Percentiles rank a stretch among this genome's conserved stretches.
These are phyloP conservation scores for Antennarius striatus DNA, from an alignment of 2,113 vertebrate species.

Conservation along the genomic window DNA sequence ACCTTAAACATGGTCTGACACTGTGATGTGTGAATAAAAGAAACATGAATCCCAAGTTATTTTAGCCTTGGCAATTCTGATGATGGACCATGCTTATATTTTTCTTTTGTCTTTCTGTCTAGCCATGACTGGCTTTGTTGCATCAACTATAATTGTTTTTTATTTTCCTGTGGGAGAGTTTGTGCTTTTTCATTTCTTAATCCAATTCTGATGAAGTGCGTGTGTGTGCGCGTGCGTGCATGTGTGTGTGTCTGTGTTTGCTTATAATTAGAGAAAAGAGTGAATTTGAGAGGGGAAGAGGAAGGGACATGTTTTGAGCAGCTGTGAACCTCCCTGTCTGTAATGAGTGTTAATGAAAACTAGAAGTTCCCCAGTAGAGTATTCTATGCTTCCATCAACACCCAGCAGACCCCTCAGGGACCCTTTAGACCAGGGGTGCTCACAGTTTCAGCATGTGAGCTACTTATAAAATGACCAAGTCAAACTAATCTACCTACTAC, in stretches of 20 bases:
- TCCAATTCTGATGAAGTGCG: slow-evolving; percentile 20
- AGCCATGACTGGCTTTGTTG: background rate
- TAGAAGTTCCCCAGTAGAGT: slow-evolving; percentile 7
- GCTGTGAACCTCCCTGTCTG: slow-evolving; percentile 23
- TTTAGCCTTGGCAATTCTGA: too few species aligned
- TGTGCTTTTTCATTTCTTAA: slow-evolving; percentile 18
- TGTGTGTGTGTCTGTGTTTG: background rate
- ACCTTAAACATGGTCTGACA: too few species aligned
- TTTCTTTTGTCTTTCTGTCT: background rate
- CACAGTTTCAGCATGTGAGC: too few species aligned
- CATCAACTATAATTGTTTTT: slow-evolving; percentile 21
- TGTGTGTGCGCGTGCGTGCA: background rate
- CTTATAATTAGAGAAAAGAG: slow-evolving; percentile 1
- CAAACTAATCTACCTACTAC: too few species aligned
- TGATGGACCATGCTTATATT: background rate
- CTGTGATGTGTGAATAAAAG: too few species aligned
- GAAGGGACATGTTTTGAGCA: slow-evolving; percentile 9
- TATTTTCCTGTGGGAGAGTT: slow-evolving; percentile 15
- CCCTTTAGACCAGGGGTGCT: too few species aligned
- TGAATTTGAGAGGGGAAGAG: slow-evolving; percentile 9
- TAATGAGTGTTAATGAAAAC: slow-evolving; percentile 50
- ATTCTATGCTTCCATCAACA: too few species aligned
- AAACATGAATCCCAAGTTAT: too few species aligned
- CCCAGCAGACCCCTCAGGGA: too few species aligned
- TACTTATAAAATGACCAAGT: too few species aligned